Evolutionary conservation across 1,140 invertebrate species (phyloP), one percentile per base, ranked within the genome.

Genomic region (Bombus affinis): DNA sequence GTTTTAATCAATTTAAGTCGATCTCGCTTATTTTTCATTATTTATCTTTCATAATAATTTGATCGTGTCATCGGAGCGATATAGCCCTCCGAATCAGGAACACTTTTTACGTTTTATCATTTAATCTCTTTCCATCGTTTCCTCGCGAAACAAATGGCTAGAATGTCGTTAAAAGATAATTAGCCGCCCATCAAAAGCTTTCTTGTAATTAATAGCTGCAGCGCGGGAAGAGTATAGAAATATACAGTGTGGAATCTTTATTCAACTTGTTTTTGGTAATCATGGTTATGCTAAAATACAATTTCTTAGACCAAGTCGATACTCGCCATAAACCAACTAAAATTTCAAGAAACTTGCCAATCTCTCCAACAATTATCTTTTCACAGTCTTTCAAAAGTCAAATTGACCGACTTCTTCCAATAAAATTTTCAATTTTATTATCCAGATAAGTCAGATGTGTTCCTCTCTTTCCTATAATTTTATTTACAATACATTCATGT

Each of bases 131-230:
- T 32, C 13, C 28, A 44, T 37, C 44, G n/a, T 39, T 78, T 42
- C 1, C 18, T 65, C 57, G 12, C 32, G 28, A 28, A 44, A 79
- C 47, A 68, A 79, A 68, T 79, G 62, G 44, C 28, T 12, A 35
- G 32, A 42, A 47, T 12, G 42, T 68, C 77, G 65, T 79, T 79
- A 47, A 68, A 79, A 53, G 42, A 79, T 79, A 79, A 79, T 79
- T 79, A 79, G 42, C 32, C 32, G 65, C 47, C 62, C 42, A 28
- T 53, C 65, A 68, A 79, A 79, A 12, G 32, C 6, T 68, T 35
- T 25, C 25, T 68, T 65, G 42, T 47, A 79, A 68, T 68, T 66
- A 79, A 79, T 79, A 35, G 42, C 39, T 22, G 35, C 1, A 22
- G 5, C 32, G 8, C 15, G 32, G 13, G 13, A 79, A 37, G 6